Percentiles rank a stretch among this genome's conserved stretches.
Conservation (phyloP, 2,113 vertebrate genomes). For the Pygoscelis adeliae region DNA sequence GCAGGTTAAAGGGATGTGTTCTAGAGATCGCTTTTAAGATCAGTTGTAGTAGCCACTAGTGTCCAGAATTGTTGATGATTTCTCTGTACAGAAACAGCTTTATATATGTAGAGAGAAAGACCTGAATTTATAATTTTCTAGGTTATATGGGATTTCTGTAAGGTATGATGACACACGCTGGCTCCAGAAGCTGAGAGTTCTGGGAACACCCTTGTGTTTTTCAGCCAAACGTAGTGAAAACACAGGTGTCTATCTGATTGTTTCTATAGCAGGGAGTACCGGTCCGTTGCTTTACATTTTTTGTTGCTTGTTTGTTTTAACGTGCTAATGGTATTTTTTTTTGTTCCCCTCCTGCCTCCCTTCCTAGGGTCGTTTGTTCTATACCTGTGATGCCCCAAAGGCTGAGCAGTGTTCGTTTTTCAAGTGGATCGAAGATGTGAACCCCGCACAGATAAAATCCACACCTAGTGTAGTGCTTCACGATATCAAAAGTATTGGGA, state of each 20-base stretch:
- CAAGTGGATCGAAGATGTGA: constrained; percentile 77
- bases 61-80: background rate
- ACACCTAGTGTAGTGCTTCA: constrained; percentile 23
- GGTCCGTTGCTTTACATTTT: background rate
- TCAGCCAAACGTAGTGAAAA: background rate
- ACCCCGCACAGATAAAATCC: background rate
- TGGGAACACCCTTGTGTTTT: background rate
- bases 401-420: constrained; percentile 77
- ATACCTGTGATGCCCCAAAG: constrained; percentile 77
- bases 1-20: background rate
- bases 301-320: background rate
- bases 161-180: background rate
- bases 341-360: background rate
- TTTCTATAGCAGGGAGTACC: background rate
- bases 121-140: background rate
- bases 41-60: background rate
- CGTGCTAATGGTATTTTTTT: background rate
- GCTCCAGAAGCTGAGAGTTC: background rate
- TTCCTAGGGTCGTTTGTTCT: constrained; percentile 79
- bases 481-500: constrained; percentile 73
- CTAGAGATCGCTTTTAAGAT: background rate
- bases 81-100: background rate
- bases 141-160: background rate
- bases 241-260: background rate
- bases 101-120: background rate